Base-by-base conservation (phyloP, 1,140 invertebrate species). In the Drosophila littoralis region DNA sequence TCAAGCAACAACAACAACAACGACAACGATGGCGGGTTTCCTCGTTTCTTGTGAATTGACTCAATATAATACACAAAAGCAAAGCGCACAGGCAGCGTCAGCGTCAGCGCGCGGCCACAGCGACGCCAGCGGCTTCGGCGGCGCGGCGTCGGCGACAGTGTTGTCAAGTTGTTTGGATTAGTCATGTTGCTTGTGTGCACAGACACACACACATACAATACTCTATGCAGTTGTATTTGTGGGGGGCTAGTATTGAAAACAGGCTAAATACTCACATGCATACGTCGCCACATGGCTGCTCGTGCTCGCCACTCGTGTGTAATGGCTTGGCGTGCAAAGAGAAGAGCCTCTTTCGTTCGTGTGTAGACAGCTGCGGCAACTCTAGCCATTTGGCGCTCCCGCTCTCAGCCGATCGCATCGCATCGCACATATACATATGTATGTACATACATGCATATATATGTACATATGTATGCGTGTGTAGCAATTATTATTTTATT, bases 41-140 rank as follows among this genome's bases (percentile, higher is more conserved):
- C 84, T 89, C 85, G 85, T 89, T 89, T 89, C 84, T 89, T 90
- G 76, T 90, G 85, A 89, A 89, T 89, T 89, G 85, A 89, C 85
- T 88, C 74, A 88, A 73, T 81, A 75, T 68, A 76, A 75, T 72
- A 75, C 65, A 79, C 71, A 78, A 77, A 75, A 65, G 54, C 51
- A 69, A 77, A 77, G 58, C 59, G 66, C 64, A 28, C 22, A 75
- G 59, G 69, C 74, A 77, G 40, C 64, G 64, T 68, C 74, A 76
- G 40, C 64, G 64, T 68, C 55, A 68, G 55, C 55, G 60, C 35
- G 46, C 51, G 61, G 36, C 42, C 76, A 51, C 55, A 74, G 32
- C 58, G 45, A 76, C 69, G 69, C 54, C 42, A 63, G 43, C 45
- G 43, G 54, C 48, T 52, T 45, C 38, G 57, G 38, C 64, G 57